A percentile compares a stretch with the other conserved stretches of the same genome.
These are phyloP conservation scores for Dreissena polymorpha DNA, from an alignment of 1,140 invertebrate genomes.

Conservation along the genomic window DNA sequence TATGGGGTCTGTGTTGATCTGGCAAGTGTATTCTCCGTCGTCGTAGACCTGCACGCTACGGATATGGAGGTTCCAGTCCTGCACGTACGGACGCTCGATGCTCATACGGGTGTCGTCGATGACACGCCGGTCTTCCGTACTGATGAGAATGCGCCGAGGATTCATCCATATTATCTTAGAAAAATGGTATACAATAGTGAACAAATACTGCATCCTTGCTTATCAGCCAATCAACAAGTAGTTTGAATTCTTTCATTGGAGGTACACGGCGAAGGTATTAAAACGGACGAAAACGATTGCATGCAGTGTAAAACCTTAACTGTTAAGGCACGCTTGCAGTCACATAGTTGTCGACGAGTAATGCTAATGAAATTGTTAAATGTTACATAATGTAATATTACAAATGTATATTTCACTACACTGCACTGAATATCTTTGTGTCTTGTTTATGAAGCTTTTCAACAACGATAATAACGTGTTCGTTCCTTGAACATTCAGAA, in stretches of 20 bases:
- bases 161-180: conserved; percentile 75
- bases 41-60: conserved; percentile 46
- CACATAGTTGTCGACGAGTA: background rate
- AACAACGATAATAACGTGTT: no score
- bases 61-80: conserved; percentile 70
- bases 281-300: background rate
- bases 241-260: background rate
- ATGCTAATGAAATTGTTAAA: background rate
- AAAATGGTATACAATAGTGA: conserved; percentile 6
- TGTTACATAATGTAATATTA: no score
- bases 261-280: background rate
- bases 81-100: conserved; percentile 61
- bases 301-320: background rate
- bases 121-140: conserved; percentile 66
- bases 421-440: no score
- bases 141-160: conserved; percentile 68
- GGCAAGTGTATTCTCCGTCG: conserved; percentile 58
- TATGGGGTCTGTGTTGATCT: conserved; percentile 61
- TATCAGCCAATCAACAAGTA: background rate
- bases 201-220: background rate
- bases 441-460: no score
- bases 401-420: no score
- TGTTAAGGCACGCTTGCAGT: background rate
- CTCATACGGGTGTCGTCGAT: conserved; percentile 68
- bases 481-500: no score